phyloP scores from a whole-genome alignment of 2,888 invertebrate genomes.

The Synergus itoensis region DNA sequence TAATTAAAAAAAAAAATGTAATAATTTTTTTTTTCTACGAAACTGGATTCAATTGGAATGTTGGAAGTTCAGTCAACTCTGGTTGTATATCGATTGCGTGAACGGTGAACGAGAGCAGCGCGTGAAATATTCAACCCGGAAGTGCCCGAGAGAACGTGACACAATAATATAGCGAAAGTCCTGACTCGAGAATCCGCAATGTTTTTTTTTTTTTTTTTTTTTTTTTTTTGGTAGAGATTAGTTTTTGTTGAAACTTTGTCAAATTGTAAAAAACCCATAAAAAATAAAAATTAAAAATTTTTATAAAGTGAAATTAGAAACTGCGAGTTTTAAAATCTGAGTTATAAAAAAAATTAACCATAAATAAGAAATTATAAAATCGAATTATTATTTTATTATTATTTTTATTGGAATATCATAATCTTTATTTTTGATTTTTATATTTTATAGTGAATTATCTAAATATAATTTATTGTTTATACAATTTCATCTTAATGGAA shows the following conservation, averaged over 20 bases:
- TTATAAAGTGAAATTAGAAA: too few species aligned
- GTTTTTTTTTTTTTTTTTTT: background rate
- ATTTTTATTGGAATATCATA: too few species aligned
- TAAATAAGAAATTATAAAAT: background rate
- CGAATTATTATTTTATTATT: too few species aligned
- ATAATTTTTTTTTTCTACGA: background rate
- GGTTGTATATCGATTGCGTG: constrained; percentile 45
- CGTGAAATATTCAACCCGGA: constrained; percentile 55
- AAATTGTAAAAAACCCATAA: background rate
- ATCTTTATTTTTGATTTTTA: too few species aligned
- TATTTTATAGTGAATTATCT: background rate
- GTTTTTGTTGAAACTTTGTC: background rate
- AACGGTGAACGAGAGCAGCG: constrained; percentile 48
- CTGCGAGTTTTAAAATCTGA: too few species aligned
- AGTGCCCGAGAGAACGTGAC: constrained; percentile 46
- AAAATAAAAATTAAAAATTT: background rate
- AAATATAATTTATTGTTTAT: too few species aligned
- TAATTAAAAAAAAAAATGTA: too few species aligned
- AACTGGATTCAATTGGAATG: background rate
- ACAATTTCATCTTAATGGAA: too few species aligned
- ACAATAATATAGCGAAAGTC: constrained; percentile 46
- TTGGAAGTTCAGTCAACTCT: background rate
- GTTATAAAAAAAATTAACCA: too few species aligned
- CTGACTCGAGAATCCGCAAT: constrained; percentile 27
- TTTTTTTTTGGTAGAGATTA: too few species aligned